Evolutionary conservation across 2,797 vertebrate genomes (phyloP).

Genomic region (Phrynocephalus guinanensis): DNA sequence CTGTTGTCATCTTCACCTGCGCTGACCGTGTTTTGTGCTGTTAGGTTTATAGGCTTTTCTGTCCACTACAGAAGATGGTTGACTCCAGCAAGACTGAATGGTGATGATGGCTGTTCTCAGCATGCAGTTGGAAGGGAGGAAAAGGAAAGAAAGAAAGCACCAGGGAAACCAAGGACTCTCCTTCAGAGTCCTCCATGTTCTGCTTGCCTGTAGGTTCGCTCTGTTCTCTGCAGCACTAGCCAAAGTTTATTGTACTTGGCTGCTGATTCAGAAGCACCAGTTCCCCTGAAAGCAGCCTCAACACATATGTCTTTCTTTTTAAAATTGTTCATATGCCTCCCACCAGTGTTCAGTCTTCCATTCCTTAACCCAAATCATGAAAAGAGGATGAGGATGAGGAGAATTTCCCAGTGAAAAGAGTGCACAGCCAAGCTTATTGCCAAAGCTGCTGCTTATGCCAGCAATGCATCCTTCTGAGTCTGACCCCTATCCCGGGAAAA

Average conservation of each 20-base stretch:
- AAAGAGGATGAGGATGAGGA: constrained; percentile 42
- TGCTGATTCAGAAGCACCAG: constrained; percentile 43
- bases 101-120: constrained; percentile 41
- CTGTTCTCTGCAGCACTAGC: constrained; percentile 35
- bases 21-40: background rate
- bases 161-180: background rate
- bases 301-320: background rate
- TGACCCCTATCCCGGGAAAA: constrained; percentile 51
- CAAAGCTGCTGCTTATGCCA: constrained; percentile 44
- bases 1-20: background rate
- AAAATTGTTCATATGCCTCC: background rate
- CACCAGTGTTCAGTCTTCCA: background rate
- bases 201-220: constrained; percentile 34
- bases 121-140: background rate
- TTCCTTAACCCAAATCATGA: constrained; percentile 32
- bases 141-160: background rate
- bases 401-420: background rate
- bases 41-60: background rate
- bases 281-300: constrained; percentile 31
- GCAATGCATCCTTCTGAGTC: constrained; percentile 50
- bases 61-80: constrained; percentile 4
- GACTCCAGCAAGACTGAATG: background rate
- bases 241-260: constrained; percentile 37
- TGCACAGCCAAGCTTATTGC: background rate
- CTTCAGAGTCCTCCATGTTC: constrained; percentile 24